A percentile compares a stretch with the other conserved stretches of the same genome.
These are phyloP conservation scores for Ephestia elutella DNA, from an alignment of 1,140 invertebrate species.

Conservation along the genomic window DNA sequence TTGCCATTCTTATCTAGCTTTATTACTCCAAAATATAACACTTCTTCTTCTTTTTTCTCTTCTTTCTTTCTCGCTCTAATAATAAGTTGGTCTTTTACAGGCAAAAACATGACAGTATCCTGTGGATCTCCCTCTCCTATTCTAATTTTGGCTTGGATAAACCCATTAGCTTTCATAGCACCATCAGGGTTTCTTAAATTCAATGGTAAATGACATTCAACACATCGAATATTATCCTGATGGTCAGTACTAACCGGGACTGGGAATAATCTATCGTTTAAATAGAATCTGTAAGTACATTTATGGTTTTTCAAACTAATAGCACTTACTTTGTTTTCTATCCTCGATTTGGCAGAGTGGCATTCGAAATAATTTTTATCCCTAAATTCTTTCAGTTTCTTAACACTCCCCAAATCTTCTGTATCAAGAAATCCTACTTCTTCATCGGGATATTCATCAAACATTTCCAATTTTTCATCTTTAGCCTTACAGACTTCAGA, in stretches of 20 bases:
- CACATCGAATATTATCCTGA: constrained; percentile 47
- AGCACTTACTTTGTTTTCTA: constrained; percentile 32
- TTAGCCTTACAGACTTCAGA: constrained; percentile 8
- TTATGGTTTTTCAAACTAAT: constrained; percentile 42
- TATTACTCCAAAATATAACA: constrained; percentile 55
- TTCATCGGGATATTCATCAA: constrained; percentile 14
- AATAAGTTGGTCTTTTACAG: constrained; percentile 50
- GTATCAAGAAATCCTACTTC: constrained; percentile 32
- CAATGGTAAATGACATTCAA: constrained; percentile 55
- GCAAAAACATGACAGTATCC: constrained; percentile 52
- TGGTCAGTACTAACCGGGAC: constrained; percentile 49
- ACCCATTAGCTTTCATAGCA: constrained; percentile 40
- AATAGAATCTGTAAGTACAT: constrained; percentile 62
- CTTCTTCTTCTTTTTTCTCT: constrained; percentile 28
- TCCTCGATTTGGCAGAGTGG: constrained; percentile 53
- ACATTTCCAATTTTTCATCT: constrained; percentile 22
- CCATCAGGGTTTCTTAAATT: constrained; percentile 21
- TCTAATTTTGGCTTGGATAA: constrained; percentile 61
- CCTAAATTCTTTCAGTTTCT: constrained; percentile 54
- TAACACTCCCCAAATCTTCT: constrained; percentile 32
- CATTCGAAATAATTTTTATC: constrained; percentile 64
- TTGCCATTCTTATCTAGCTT: constrained; percentile 46
- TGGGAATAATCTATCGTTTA: constrained; percentile 61
- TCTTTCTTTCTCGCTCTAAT: constrained; percentile 51
- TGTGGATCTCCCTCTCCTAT: constrained; percentile 38